phyloP scores from a whole-genome alignment of 2,113 vertebrate genomes.

The Campylomormyrus tamandua region DNA sequence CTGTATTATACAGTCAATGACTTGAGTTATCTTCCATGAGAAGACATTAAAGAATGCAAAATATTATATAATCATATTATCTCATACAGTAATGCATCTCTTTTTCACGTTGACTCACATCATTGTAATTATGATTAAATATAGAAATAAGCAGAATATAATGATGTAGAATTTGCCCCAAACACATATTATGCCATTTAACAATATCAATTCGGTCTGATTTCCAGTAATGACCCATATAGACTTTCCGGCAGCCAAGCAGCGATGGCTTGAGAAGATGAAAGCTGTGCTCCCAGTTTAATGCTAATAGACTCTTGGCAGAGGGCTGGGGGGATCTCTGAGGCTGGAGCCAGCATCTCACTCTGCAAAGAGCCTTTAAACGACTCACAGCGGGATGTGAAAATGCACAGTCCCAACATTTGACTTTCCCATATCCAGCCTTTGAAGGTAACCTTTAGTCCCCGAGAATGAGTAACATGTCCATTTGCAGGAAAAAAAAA shows the following conservation, averaged over 20 bases:
- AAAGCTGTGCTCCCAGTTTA: not conserved
- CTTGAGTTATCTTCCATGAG: not conserved
- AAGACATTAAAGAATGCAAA: not conserved
- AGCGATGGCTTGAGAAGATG: not conserved
- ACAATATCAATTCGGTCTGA: not conserved
- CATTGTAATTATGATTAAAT: not conserved
- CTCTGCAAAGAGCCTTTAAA: slow-evolving; percentile 5
- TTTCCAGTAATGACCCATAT: slow-evolving; percentile 1
- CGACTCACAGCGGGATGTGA: not conserved
- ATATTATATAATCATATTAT: not conserved
- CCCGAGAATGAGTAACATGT: not conserved
- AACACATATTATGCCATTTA: not conserved
- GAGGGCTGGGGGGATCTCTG: not conserved
- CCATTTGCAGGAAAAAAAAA: not conserved
- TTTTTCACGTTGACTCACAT: not conserved
- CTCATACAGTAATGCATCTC: not conserved
- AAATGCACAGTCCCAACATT: not conserved
- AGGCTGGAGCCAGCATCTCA: not conserved
- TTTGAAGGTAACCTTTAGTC: slow-evolving; percentile 11
- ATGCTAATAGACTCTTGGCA: not conserved
- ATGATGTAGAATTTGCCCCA: not conserved
- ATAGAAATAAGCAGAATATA: not conserved
- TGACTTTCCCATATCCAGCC: not conserved
- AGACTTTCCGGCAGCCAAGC: not conserved
- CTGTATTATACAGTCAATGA: not conserved